Base-by-base conservation (phyloP, 2,113 vertebrate genomes). In the Panthera uncia region DNA sequence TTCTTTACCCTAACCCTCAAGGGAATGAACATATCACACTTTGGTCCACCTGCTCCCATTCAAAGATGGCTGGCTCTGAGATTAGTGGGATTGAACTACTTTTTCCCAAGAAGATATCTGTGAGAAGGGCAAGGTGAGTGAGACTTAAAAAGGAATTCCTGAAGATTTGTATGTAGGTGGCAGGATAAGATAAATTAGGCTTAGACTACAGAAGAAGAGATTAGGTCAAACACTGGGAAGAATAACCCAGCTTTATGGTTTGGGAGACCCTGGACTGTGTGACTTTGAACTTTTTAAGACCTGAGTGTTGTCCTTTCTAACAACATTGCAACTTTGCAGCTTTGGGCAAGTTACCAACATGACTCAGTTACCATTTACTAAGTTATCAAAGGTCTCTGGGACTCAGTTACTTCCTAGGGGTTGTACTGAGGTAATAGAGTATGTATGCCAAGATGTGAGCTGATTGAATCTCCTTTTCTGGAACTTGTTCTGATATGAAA, bases 141-240 rank as follows among this genome's bases (percentile, higher is more conserved):
- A 84, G 50, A 91, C n/a, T 89, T 96, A 83, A 41, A 50, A 91
- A 89, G n/a, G 29, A 78, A 91, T 84, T 27, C 31, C 14, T 95
- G 23, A 87, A 96, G 69, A 79, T 83, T 89, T 93, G 9, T 76
- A 10, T 63, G 33, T 23, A 83, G 84, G 50, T 27, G 12, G 23
- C 21, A 94, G 55, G 18, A 41, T 38, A 33, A 69, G 55, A 69
- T 41, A 36, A 33, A 94, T 36, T 71, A 57, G 21, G 33, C 36
- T 71, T 55, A 41, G 45, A 80, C 31, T 31, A 71, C 2, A 76
- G 74, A 27, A 78, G 57, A 48, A 76, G 73, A 79, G 38, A 90
- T 81, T 21, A 80, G 16, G 0, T 92, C 90, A 90, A 89, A 73
- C 50, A 41, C 0, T 31, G 38, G 15, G 36, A 94, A 79, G 63